Percentiles rank a stretch among this genome's conserved stretches.
These are phyloP conservation scores for Coryphaenoides rupestris DNA, from an alignment of 2,113 vertebrate species.

Conservation along the genomic window DNA sequence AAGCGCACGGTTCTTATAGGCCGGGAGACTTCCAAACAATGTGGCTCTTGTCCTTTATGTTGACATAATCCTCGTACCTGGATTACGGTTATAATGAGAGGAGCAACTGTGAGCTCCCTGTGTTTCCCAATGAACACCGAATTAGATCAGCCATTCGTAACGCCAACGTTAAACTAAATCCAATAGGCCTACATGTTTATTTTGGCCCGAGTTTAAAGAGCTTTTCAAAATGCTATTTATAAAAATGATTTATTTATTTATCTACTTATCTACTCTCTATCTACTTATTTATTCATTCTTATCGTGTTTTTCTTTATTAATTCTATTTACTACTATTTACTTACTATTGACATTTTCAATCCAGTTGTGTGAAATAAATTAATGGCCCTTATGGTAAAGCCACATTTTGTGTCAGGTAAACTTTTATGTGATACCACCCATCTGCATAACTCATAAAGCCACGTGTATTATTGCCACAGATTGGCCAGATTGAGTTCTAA, in stretches of 20 bases:
- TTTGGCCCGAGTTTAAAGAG: background rate
- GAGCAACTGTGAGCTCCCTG: slow-evolving; percentile 32
- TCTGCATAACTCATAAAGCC: slow-evolving; percentile 19
- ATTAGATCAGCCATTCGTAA: slow-evolving; percentile 2
- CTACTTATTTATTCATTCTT: background rate
- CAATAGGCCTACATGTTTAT: background rate
- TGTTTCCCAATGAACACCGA: slow-evolving; percentile 24
- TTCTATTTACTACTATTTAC: background rate
- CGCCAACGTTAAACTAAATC: background rate
- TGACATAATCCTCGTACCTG: slow-evolving; percentile 50
- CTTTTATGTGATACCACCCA: too few species aligned
- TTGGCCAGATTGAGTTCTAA: slow-evolving; percentile 28
- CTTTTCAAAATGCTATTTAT: too few species aligned
- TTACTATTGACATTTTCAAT: too few species aligned
- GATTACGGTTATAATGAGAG: slow-evolving; percentile 48
- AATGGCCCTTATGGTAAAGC: too few species aligned
- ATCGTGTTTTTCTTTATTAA: too few species aligned
- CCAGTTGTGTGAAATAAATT: too few species aligned
- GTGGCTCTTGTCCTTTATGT: slow-evolving; percentile 41
- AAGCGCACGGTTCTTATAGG: slow-evolving; percentile 33
- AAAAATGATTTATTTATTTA: too few species aligned
- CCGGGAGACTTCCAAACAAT: slow-evolving; percentile 50
- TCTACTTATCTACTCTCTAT: background rate
- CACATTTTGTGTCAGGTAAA: too few species aligned
- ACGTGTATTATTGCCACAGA: slow-evolving; percentile 44